A percentile compares a stretch with the other conserved stretches of the same genome.
Conservation (phyloP, 2,113 vertebrate species). For the Triplophysa tibetana region DNA sequence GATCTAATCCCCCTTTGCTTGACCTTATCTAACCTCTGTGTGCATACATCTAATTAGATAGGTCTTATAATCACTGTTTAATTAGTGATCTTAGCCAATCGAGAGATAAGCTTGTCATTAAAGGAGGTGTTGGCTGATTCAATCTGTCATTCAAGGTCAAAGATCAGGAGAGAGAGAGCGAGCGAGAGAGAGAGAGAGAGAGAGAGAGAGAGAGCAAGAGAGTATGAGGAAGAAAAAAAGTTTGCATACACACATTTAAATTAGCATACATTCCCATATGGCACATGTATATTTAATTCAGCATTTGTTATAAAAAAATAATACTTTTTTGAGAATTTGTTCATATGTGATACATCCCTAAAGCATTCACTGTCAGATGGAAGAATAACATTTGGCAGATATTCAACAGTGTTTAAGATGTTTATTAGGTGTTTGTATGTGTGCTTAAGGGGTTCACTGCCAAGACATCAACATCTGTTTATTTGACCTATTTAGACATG, state of each 20-base stretch:
- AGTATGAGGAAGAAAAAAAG: neutral
- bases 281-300: too few relatives aligned
- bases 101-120: constrained; percentile 8
- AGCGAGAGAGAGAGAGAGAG: neutral
- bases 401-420: neutral
- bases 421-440: neutral
- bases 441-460: neutral
- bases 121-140: neutral
- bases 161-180: neutral
- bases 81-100: neutral
- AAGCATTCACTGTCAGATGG: too few relatives aligned
- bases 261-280: too few relatives aligned
- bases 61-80: constrained; percentile 13
- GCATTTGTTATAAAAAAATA: too few relatives aligned
- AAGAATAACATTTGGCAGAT: neutral
- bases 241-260: too few relatives aligned
- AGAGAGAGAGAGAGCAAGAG: too few relatives aligned
- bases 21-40: neutral
- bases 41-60: constrained; percentile 20
- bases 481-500: neutral
- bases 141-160: constrained; percentile 10
- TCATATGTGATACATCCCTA: too few relatives aligned
- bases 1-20: neutral
- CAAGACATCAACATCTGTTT: constrained; percentile 6
- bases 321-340: too few relatives aligned